Evolutionary conservation across 2,113 vertebrate species (phyloP).

Genomic region (Scortum barcoo): DNA sequence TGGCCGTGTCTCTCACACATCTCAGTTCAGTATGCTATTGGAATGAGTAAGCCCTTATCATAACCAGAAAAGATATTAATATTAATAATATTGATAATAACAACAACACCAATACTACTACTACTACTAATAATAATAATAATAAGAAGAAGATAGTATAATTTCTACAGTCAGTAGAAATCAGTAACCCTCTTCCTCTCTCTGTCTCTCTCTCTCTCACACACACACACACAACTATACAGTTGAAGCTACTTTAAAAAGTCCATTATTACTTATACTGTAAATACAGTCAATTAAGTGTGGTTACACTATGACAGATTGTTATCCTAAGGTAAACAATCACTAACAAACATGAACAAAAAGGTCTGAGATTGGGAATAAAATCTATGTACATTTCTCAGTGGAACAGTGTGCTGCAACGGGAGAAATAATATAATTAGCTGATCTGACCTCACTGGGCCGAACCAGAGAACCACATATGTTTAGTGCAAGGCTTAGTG

Average conservation of each 20-base stretch:
- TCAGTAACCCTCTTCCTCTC: background rate
- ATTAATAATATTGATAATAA: too few species aligned
- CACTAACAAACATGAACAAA: background rate
- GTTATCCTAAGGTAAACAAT: background rate
- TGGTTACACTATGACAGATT: background rate
- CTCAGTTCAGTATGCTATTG: too few species aligned
- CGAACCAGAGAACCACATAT: background rate
- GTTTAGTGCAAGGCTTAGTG: too few species aligned
- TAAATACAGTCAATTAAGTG: background rate
- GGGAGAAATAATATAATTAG: background rate
- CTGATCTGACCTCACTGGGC: background rate
- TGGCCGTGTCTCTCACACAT: background rate
- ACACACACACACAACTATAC: constrained; percentile 30
- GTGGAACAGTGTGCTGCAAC: background rate
- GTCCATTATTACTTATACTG: background rate
- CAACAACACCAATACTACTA: too few species aligned
- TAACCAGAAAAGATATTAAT: too few species aligned
- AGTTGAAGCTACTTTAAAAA: background rate
- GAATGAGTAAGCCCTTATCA: too few species aligned
- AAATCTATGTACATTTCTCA: background rate
- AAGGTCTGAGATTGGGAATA: background rate
- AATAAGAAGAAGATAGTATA: too few species aligned
- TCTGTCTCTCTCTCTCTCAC: background rate
- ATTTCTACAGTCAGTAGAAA: too few species aligned
- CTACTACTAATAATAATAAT: too few species aligned